A percentile compares a stretch with the other conserved stretches of the same genome.
Evolutionary conservation across 2,888 invertebrate species (phyloP).

Genomic region (Mesorhabditis spiculigera): DNA sequence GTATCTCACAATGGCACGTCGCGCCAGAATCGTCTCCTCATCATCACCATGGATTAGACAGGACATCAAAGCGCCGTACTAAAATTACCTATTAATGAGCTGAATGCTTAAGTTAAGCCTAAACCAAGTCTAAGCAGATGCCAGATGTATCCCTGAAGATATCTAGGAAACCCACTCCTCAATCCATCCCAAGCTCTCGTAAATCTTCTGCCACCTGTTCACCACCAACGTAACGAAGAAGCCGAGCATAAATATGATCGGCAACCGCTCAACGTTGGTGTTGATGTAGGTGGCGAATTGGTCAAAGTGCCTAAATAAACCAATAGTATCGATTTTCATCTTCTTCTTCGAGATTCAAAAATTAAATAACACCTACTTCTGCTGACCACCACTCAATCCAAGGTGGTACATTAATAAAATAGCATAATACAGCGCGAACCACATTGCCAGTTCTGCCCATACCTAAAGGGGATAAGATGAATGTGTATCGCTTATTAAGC

Average conservation of each 20-base stretch:
- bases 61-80: neutral
- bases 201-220: slow-evolving; percentile 4
- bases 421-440: neutral
- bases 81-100: neutral
- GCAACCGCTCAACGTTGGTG: neutral
- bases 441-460: neutral
- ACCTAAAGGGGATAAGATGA: neutral
- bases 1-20: neutral
- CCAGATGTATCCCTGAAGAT: neutral
- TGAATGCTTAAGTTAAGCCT: too few species aligned
- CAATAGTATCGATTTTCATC: neutral
- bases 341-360: neutral
- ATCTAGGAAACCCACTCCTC: neutral
- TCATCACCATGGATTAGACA: neutral
- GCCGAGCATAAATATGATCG: slow-evolving; percentile 1
- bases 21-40: neutral
- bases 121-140: too few species aligned
- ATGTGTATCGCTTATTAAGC: too few species aligned
- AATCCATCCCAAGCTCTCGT: neutral
- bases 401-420: neutral
- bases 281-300: neutral
- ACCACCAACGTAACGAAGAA: neutral
- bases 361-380: neutral
- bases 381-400: neutral
- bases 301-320: neutral